These are phyloP conservation scores for Lochmaea capreae DNA, from an alignment of 2,888 invertebrate species.

Conservation along the genomic window DNA sequence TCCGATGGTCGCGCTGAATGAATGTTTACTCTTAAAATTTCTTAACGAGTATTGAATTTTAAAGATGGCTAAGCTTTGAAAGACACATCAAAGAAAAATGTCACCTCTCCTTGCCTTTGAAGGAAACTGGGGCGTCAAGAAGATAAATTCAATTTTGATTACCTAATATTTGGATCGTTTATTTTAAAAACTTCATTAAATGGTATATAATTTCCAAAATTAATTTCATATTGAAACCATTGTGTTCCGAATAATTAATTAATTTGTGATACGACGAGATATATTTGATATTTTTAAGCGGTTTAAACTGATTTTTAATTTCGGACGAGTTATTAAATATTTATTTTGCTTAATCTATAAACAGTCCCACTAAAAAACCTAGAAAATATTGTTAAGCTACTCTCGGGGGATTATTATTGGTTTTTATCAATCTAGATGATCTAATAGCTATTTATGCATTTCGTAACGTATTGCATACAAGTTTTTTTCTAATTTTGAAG, in stretches of 20 bases:
- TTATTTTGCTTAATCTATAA: too few species aligned
- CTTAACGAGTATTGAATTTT: background rate
- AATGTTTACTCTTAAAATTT: background rate
- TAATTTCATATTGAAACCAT: background rate
- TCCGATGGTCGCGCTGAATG: background rate
- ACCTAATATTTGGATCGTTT: conserved; percentile 24
- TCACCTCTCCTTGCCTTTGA: conserved; percentile 18
- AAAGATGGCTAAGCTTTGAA: conserved; percentile 15
- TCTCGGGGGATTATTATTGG: too few species aligned
- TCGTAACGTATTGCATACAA: too few species aligned
- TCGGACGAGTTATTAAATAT: too few species aligned
- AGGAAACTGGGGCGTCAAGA: conserved; percentile 24
- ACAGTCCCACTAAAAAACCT: too few species aligned
- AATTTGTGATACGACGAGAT: background rate
- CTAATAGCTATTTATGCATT: too few species aligned
- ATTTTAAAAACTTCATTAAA: conserved; percentile 21
- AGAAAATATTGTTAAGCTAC: too few species aligned
- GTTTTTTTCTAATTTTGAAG: too few species aligned
- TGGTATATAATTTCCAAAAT: background rate
- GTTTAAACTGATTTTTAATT: background rate
- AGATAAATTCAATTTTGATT: conserved; percentile 36
- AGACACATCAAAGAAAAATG: conserved; percentile 23
- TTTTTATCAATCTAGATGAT: too few species aligned
- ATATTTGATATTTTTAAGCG: background rate
- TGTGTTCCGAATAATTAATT: background rate